A percentile compares a stretch with the other conserved stretches of the same genome.
Evolutionary conservation across 2,888 invertebrate species (phyloP).

Genomic region (Luperina nickerlii): DNA sequence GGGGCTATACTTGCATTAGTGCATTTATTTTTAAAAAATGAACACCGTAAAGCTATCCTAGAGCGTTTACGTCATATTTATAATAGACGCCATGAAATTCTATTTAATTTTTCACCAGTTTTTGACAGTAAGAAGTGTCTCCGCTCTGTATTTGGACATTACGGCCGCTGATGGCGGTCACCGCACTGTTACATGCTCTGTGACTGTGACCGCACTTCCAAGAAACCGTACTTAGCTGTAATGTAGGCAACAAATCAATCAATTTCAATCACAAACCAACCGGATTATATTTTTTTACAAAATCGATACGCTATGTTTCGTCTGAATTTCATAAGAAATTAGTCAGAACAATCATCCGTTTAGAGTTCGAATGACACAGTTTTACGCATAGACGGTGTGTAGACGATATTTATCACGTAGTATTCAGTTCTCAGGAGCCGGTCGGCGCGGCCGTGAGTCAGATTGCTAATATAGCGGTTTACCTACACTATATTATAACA

Average conservation of each 20-base stretch:
- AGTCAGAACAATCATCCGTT: slow-evolving; percentile 9
- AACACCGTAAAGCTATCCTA: not conserved
- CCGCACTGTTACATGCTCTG: not conserved
- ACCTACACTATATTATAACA: not conserved
- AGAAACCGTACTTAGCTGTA: not conserved
- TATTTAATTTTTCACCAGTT: not conserved
- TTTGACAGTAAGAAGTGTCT: no score
- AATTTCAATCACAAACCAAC: not conserved
- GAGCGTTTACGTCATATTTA: not conserved
- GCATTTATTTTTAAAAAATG: not conserved
- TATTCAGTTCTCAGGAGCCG: slow-evolving; percentile 4
- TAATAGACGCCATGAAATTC: not conserved
- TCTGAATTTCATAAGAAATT: slow-evolving; percentile 25
- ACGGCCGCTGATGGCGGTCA: not conserved
- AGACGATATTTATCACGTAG: slow-evolving; percentile 41
- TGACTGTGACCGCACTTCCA: not conserved
- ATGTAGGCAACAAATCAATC: not conserved
- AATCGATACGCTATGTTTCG: not conserved
- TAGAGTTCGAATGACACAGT: not conserved
- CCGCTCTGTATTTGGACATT: not conserved
- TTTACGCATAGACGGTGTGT: slow-evolving; percentile 17
- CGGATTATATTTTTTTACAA: not conserved
- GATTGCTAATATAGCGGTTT: not conserved
- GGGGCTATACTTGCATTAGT: not conserved
- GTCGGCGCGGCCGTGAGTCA: slow-evolving; percentile 22